These are phyloP conservation scores for Suncus etruscus DNA, from an alignment of 2,113 vertebrate genomes.

Conservation along the genomic window DNA sequence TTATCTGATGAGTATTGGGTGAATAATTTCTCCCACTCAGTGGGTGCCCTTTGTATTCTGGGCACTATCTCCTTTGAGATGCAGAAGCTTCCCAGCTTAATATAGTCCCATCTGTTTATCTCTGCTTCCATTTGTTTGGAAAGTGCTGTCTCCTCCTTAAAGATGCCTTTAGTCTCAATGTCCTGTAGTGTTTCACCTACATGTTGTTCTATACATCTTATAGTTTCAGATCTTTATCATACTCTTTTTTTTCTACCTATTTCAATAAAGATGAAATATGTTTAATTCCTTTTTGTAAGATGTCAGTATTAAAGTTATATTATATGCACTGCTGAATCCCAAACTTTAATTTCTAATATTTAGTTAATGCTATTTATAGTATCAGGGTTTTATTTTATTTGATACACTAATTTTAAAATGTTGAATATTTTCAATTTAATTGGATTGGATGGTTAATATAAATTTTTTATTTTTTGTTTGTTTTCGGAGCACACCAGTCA, in stretches of 20 bases:
- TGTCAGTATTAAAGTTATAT: neutral
- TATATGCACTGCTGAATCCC: neutral
- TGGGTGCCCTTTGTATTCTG: too few relatives aligned
- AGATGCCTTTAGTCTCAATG: too few relatives aligned
- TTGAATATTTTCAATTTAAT: slow-evolving; percentile 6
- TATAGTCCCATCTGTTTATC: too few relatives aligned
- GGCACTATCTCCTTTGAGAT: too few relatives aligned
- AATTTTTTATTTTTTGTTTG: slow-evolving; percentile 44
- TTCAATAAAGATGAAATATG: neutral
- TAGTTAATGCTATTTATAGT: slow-evolving; percentile 7
- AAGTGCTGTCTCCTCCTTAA: too few relatives aligned
- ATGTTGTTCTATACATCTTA: too few relatives aligned
- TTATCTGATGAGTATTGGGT: too few relatives aligned
- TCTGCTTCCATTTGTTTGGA: too few relatives aligned
- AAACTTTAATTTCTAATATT: neutral
- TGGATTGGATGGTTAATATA: neutral
- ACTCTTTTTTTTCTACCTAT: neutral
- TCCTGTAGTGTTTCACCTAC: too few relatives aligned
- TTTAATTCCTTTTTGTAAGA: neutral
- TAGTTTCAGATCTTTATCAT: too few relatives aligned
- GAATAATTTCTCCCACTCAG: too few relatives aligned
- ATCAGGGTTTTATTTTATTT: neutral
- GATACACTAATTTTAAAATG: neutral
- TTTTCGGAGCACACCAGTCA: neutral
- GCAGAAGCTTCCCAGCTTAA: too few relatives aligned